phyloP scores from a whole-genome alignment of 2,113 vertebrate genomes.

The Toxostoma redivivum region DNA sequence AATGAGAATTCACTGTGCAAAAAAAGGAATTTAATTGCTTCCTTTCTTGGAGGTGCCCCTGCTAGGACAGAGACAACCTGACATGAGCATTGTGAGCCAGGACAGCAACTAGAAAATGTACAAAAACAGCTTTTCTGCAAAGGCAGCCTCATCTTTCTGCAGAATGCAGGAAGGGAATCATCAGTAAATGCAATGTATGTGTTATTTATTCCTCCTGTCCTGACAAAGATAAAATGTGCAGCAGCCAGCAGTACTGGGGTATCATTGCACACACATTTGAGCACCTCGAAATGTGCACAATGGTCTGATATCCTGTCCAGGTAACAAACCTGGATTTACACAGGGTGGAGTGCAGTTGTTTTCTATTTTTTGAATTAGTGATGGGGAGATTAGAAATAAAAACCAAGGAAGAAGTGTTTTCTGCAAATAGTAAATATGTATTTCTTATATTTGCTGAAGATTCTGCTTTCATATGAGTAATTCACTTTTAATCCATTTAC shows the following conservation, averaged over 20 bases:
- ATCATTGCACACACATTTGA: neutral
- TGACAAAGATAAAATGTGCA: neutral
- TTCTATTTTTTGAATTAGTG: neutral
- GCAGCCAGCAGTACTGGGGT: neutral
- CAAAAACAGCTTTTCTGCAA: conserved; percentile 50
- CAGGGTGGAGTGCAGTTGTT: neutral
- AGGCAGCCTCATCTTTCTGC: neutral
- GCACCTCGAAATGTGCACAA: neutral
- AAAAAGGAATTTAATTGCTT: conserved; percentile 33
- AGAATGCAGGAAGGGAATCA: neutral
- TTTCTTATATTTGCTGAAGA: neutral
- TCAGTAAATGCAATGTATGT: neutral
- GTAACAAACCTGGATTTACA: neutral
- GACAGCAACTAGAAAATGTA: conserved; percentile 53
- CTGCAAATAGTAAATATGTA: neutral
- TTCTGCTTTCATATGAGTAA: neutral
- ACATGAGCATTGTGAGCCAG: conserved; percentile 53
- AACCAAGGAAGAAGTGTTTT: neutral
- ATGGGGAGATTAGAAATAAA: neutral
- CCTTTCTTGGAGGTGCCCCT: conserved; percentile 33
- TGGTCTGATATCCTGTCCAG: neutral
- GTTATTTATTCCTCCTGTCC: neutral
- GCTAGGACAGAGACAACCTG: conserved; percentile 25
- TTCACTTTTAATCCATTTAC: neutral
- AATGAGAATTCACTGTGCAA: neutral